These are phyloP conservation scores for Schizopygopsis pylzovi DNA, from an alignment of 2,797 vertebrate genomes.

Conservation along the genomic window DNA sequence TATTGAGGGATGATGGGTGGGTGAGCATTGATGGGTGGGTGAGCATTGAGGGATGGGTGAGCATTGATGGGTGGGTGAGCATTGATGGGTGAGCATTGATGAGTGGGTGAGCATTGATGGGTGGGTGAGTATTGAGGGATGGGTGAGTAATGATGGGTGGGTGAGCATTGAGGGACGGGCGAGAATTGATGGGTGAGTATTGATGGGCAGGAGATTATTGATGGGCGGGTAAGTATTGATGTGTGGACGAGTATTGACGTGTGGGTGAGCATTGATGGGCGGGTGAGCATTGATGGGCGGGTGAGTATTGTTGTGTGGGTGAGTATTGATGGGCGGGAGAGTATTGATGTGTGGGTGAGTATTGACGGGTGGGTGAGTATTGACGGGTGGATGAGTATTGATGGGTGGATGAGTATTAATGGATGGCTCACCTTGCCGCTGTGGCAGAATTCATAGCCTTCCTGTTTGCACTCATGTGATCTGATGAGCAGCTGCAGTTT, in stretches of 20 bases:
- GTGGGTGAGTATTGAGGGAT: too few species aligned
- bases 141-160: not conserved
- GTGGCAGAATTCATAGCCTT: slow-evolving; percentile 94
- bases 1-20: too few species aligned
- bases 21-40: too few species aligned
- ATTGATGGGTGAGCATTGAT: not conserved
- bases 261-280: not conserved
- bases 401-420: not conserved
- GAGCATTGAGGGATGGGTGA: too few species aligned
- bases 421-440: slow-evolving; percentile 79
- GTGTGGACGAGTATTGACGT: not conserved
- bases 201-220: not conserved
- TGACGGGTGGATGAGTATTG: not conserved
- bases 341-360: not conserved
- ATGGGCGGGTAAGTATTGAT: not conserved
- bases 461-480: slow-evolving; percentile 94
- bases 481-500: slow-evolving; percentile 88
- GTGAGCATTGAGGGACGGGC: not conserved
- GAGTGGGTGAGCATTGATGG: not conserved
- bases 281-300: not conserved
- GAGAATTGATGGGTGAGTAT: not conserved
- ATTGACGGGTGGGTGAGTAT: not conserved
- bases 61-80: fast-evolving
- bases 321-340: too few species aligned
- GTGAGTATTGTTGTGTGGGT: not conserved